Conservation (phyloP, 1,140 invertebrate species). For the Aradophagus sp. region DNA sequence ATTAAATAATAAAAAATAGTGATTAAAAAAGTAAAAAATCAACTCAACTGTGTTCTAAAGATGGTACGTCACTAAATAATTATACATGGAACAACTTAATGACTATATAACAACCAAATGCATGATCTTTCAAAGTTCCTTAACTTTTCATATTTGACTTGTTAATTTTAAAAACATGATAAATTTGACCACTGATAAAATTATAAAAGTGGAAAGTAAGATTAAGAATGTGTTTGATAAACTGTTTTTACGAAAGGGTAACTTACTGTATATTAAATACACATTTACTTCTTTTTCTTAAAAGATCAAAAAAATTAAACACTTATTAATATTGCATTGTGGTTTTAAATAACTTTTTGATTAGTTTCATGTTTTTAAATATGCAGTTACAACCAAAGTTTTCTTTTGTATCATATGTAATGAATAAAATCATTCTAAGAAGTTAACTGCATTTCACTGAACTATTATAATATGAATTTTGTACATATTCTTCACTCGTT, state of each 20-base stretch:
- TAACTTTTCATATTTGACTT: no score
- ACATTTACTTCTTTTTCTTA: neutral
- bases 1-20: neutral
- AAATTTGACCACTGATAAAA: no score
- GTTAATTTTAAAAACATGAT: neutral
- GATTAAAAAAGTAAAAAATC: slow-evolving; percentile 1
- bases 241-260: neutral
- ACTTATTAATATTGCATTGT: slow-evolving; percentile 21
- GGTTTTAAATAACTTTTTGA: slow-evolving; percentile 17
- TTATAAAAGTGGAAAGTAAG: no score
- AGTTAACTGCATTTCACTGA: slow-evolving; percentile 28
- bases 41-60: slow-evolving; percentile 10
- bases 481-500: slow-evolving; percentile 44
- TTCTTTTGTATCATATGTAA: slow-evolving; percentile 42
- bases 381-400: slow-evolving; percentile 38
- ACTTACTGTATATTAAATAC: neutral
- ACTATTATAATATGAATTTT: slow-evolving; percentile 30
- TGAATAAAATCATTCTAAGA: slow-evolving; percentile 14
- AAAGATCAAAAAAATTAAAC: slow-evolving; percentile 11
- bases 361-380: slow-evolving; percentile 23
- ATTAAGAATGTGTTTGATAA: neutral
- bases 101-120: no score
- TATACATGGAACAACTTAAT: no score
- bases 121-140: no score
- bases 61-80: slow-evolving; percentile 6